Evolutionary conservation across 2,888 invertebrate genomes (phyloP), one percentile per base, ranked within the genome.

Genomic region (Gandaritis pyraliata): DNA sequence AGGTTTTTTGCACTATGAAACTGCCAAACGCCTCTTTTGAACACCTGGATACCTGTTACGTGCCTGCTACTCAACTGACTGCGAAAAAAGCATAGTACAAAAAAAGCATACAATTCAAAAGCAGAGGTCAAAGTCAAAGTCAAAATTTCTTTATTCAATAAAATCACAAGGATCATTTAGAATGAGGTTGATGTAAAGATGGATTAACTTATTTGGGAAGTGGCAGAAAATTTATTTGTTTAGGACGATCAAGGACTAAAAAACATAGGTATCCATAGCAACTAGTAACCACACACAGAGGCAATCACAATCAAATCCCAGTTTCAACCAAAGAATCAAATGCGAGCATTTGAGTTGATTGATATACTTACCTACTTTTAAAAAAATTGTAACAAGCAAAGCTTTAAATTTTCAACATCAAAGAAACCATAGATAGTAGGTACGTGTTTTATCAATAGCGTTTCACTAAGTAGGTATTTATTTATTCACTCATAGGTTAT

Each of bases 401-500:
- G 77, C 75, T 77, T 79, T 80, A 78, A 76, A 70, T 57, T 58
- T 58, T 47, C 58, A 66, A 70, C 64, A 70, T 61, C 70, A 71
- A 69, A 70, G 71, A 72, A 73, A 69, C 76, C 72, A 66, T 68
- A 72, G 64, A 8, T 46, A 46, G 54, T n/a, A n/a, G n/a, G n/a
- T 60, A 56, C 59, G 64, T 54, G 56, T 60, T 18, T 46, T 15
- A 71, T 71, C 71, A 68, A 70, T 76, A 76, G 72, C 57, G 65
- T 74, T 77, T 75, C 75, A 76, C 69, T 78, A 78, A 74, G 69
- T 78, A 78, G 74, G 69, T 82, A 85, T 83, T 85, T 88, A 90
- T 88, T 88, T 84, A 85, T 83, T 83, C 82, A 85, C 78, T 82
- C 78, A 75, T 86, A 85, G 77, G 39, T 64, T 58, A 74, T 46